phyloP scores from a whole-genome alignment of 2,888 invertebrate genomes.

The Pyrrhia umbra region DNA sequence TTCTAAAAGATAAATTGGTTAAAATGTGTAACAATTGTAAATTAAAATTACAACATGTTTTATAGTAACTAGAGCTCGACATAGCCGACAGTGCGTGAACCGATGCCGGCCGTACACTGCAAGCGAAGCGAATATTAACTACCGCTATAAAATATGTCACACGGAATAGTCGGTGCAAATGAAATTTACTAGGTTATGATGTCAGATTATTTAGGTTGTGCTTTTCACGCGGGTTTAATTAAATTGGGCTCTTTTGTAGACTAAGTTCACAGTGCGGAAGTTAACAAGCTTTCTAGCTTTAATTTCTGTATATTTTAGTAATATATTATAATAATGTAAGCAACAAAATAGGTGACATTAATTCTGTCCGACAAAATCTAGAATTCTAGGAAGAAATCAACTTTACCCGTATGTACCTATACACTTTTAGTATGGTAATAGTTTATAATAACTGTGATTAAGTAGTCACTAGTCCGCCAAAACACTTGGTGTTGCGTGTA shows the following conservation, averaged over 20 bases:
- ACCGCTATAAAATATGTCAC: constrained; percentile 51
- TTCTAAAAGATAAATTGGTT: constrained; percentile 26
- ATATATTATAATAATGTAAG: no score
- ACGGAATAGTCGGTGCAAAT: constrained; percentile 10
- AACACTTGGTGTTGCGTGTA: not conserved
- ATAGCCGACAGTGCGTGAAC: constrained; percentile 47
- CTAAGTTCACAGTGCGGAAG: constrained; percentile 3
- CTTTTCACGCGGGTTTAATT: constrained; percentile 20
- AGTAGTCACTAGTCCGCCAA: not conserved
- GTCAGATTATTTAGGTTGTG: constrained; percentile 39
- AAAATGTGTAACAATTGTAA: constrained; percentile 49
- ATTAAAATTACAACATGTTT: constrained; percentile 51
- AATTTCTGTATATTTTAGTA: not conserved
- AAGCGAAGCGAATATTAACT: constrained; percentile 52
- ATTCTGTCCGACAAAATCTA: no score
- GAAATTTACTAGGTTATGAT: constrained; percentile 33
- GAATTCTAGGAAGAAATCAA: not conserved
- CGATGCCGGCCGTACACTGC: constrained; percentile 26
- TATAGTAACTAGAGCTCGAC: constrained; percentile 48
- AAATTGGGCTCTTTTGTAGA: constrained; percentile 12
- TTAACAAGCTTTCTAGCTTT: not conserved
- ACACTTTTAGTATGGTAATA: no score
- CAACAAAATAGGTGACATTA: no score
- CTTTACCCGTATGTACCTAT: not conserved
- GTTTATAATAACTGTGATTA: not conserved